Conservation (phyloP, 23 tunicate genomes). For the Trididemnum nubilum region DNA sequence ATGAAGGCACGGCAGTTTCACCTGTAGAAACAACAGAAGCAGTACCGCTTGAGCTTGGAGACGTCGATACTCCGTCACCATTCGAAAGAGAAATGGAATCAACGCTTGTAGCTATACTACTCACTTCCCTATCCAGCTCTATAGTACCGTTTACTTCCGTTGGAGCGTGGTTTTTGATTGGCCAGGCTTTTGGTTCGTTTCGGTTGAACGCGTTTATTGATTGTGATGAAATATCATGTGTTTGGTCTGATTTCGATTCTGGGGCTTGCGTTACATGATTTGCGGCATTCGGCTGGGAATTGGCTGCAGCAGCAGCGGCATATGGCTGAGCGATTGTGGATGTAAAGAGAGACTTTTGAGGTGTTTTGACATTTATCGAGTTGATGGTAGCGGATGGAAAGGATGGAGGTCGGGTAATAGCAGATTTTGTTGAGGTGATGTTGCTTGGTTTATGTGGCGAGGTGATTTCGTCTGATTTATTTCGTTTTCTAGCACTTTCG, state of each 20-base stretch:
- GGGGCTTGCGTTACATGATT: slow-evolving; percentile 3
- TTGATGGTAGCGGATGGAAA: slow-evolving; percentile 7
- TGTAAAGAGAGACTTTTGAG: slow-evolving; percentile 7
- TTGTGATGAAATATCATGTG: slow-evolving; percentile 8
- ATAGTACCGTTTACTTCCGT: slow-evolving; percentile 18
- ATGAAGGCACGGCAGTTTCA: not conserved
- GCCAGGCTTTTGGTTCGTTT: slow-evolving; percentile 50
- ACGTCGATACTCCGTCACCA: slow-evolving; percentile 14
- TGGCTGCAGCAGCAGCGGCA: slow-evolving; percentile 61
- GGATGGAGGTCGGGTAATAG: slow-evolving; percentile 49
- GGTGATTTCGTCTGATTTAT: slow-evolving; percentile 73
- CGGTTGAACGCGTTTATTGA: slow-evolving; percentile 22
- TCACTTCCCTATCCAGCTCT: slow-evolving; percentile 57
- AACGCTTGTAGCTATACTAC: slow-evolving; percentile 71
- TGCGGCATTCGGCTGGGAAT: slow-evolving; percentile 25
- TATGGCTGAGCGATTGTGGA: slow-evolving; percentile 56
- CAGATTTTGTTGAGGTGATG: not conserved
- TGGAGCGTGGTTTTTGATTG: slow-evolving; percentile 27
- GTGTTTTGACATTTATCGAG: not conserved
- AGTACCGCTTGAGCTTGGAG: not conserved
- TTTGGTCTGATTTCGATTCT: not conserved
- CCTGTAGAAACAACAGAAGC: not conserved
- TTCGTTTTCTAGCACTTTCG: slow-evolving; percentile 57
- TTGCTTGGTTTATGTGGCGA: slow-evolving; percentile 56
- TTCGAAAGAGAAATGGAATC: slow-evolving; percentile 35